Conservation (phyloP, 2,888 invertebrate genomes). For the Drosophila meridiana region DNA sequence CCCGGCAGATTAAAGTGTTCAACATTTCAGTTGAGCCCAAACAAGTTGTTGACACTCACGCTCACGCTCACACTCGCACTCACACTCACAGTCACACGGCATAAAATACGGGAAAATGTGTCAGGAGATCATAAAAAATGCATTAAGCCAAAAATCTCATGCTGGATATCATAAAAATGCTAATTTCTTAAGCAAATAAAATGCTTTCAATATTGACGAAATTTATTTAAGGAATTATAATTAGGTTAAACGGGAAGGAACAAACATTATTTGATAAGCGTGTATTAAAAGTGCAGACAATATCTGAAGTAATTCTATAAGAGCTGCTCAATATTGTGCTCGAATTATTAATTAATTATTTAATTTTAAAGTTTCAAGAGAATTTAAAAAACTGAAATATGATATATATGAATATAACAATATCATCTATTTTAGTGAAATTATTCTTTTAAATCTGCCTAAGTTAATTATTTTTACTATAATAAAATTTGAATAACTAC, state of each 20-base stretch:
- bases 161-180: not conserved
- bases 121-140: not conserved
- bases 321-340: too few relatives aligned
- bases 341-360: too few relatives aligned
- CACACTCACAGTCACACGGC: not conserved
- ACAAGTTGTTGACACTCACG: slow-evolving; percentile 20
- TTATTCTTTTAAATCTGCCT: too few relatives aligned
- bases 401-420: too few relatives aligned
- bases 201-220: not conserved
- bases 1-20: not conserved
- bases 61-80: not conserved
- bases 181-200: not conserved
- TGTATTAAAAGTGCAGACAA: too few relatives aligned
- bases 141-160: not conserved
- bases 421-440: too few relatives aligned
- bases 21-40: slow-evolving; percentile 14
- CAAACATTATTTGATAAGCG: not conserved
- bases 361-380: too few relatives aligned
- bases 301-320: too few relatives aligned
- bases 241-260: not conserved
- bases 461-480: too few relatives aligned
- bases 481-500: too few relatives aligned
- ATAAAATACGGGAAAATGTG: not conserved
- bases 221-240: not conserved
- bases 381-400: too few relatives aligned